Base-by-base conservation (phyloP, 1,140 invertebrate genomes). In the Drosophila tani region DNA sequence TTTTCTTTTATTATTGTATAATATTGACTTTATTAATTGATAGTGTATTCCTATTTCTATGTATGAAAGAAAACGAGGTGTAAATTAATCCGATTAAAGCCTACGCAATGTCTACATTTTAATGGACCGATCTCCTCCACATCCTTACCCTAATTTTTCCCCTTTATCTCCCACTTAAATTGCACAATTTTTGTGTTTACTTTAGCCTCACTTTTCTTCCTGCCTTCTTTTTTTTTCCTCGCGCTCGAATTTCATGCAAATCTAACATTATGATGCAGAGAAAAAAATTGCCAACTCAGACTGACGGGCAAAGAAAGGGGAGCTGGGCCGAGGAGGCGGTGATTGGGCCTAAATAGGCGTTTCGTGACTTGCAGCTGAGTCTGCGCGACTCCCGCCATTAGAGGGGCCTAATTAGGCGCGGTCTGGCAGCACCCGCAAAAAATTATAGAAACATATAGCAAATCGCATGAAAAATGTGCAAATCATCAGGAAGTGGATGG, bases 361-460 rank as follows among this genome's bases (percentile, higher is more conserved):
- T 87, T 87, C 84, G 84, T 87, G 84, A 87, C 84, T 87, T 87
- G 84, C 84, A 87, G 85, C 71, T 78, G 81, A 88, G 84, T 88
- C 81, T 83, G 77, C 66, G 77, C 84, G 80, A 83, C 83, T 60
- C 46, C 29, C n/a, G 69, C 85, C 81, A 87, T 87, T 87, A 87
- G 62, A 59, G 59, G 46, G 60, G 71, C 57, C 81, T 87, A 87
- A 87, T 87, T 87, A 87, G 83, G 78, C 73, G 84, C 75, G 79
- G 51, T 74, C 70, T 73, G 70, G 70, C 55, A 74, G 68, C 29
- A 60, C 53, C 68, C 53, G 55, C 56, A 50, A 62, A 58, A 51
- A 51, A 27, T 53, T 66, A 71, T 60, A 53, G 51, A 77, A 83
- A 83, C 56, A 77, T 83, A 75, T 69, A 74, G 78, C 80, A 81